A percentile compares a stretch with the other conserved stretches of the same genome.
These are phyloP conservation scores for Ondatra zibethicus DNA, from an alignment of 2,113 vertebrate species.

Conservation along the genomic window DNA sequence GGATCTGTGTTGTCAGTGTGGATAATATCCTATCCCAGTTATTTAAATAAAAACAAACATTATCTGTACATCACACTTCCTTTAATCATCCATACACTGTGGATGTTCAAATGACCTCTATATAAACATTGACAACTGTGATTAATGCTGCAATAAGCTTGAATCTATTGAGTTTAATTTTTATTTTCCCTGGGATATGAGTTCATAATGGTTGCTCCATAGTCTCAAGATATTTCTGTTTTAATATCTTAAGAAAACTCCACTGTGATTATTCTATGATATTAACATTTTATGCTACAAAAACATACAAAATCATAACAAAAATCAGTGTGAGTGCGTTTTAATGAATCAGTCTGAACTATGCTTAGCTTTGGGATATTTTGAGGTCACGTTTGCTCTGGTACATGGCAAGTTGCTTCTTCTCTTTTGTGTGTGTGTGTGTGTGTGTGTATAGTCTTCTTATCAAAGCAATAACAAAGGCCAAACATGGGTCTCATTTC, in stretches of 20 bases:
- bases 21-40: too few species aligned
- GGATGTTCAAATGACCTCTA: background rate
- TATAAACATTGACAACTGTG: background rate
- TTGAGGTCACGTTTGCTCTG: background rate
- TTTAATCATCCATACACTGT: background rate
- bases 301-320: background rate
- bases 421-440: background rate
- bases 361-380: background rate
- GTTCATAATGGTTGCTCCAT: background rate
- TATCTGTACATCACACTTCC: background rate
- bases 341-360: background rate
- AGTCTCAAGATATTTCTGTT: fast-evolving
- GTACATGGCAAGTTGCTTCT: background rate
- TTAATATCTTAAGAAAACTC: background rate
- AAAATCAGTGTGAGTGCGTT: background rate
- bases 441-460: background rate
- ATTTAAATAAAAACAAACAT: background rate
- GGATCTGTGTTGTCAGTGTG: too few species aligned
- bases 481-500: background rate
- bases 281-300: background rate
- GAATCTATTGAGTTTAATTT: background rate
- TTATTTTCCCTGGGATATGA: background rate
- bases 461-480: background rate
- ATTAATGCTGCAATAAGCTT: background rate
- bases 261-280: background rate